These are phyloP conservation scores for Artemia sp. DNA, from an alignment of 2,888 invertebrate genomes.

Conservation along the genomic window DNA sequence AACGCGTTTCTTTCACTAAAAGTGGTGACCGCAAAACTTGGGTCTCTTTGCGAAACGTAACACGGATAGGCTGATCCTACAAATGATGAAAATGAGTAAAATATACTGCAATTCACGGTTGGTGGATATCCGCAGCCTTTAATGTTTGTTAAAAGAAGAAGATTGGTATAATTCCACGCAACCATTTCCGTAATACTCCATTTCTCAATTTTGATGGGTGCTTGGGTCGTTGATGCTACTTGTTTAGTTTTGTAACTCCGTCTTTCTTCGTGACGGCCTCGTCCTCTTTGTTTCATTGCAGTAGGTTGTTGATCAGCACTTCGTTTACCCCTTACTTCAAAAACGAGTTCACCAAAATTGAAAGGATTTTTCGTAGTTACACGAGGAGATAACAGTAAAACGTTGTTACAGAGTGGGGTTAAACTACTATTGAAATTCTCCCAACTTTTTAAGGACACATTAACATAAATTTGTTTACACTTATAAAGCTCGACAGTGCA, in stretches of 20 bases:
- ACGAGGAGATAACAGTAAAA: background rate
- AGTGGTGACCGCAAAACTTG: background rate
- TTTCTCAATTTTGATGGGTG: background rate
- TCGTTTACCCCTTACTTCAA: constrained; percentile 2
- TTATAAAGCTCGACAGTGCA: constrained; percentile 4
- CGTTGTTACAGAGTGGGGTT: background rate
- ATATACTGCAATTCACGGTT: background rate
- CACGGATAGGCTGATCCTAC: constrained; percentile 4
- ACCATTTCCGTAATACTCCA: background rate
- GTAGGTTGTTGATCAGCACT: background rate
- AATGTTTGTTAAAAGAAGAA: background rate
- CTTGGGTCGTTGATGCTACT: background rate
- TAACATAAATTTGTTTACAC: background rate
- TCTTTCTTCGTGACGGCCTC: constrained; percentile 1
- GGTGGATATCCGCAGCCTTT: constrained; percentile 1
- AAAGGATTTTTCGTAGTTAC: background rate
- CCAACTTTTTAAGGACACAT: constrained; percentile 1
- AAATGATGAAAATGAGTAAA: background rate
- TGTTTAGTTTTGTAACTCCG: background rate
- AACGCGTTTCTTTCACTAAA: background rate
- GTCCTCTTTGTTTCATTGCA: background rate
- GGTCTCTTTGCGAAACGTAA: background rate
- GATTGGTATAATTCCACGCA: background rate
- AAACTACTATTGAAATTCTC: background rate
- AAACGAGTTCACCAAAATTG: constrained; percentile 1